Evolutionary conservation across 1,140 invertebrate species (phyloP), one percentile per base, ranked within the genome.

Genomic region (Drosophila bocqueti): DNA sequence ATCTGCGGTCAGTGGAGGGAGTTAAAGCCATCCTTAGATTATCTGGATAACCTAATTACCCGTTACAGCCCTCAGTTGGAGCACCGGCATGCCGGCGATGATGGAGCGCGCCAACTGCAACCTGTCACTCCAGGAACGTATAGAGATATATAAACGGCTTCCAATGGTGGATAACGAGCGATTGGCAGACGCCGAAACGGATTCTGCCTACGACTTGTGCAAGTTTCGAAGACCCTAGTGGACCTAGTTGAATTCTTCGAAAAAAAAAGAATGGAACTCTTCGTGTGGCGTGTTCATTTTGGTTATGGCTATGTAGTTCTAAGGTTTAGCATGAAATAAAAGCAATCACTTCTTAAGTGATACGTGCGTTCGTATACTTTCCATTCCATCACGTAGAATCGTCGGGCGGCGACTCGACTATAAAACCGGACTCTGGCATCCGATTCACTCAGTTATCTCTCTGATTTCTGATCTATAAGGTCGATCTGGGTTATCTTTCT

Each of bases 381-480:
- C 69, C 76, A 78, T 81, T 79, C 62, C 76, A 78, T 78, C 84
- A 89, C 84, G 84, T 89, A 89, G 52, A 71, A 71, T 49, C n/a
- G 71, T 34, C 13, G 29, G 13, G 24, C 57, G 46, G 29, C 60
- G 7, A 18, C 10, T 13, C 10, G 49, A 36, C 50, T 86, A 86
- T 86, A 87, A 76, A 87, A 52, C 54, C 55, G 34, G 59, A 47
- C 76, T 54, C 36, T 63, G 42, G 38, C 55, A 74, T 73, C 66
- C 38, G 34, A 75, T 52, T 60, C 45, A 69, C 24, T 63, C 64
- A 79, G 68, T 78, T 74, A 60, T 36, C 45, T 52, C 65, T 49
- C 42, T 21, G 31, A 62, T 50, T 34, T 43, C 16, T 21, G 24
- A 10, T 40, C 26, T 38, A 15, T 55, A 55, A 38, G 52, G 52